Evolutionary conservation across 2,888 invertebrate species (phyloP).

Genomic region (Masnerella sp.): DNA sequence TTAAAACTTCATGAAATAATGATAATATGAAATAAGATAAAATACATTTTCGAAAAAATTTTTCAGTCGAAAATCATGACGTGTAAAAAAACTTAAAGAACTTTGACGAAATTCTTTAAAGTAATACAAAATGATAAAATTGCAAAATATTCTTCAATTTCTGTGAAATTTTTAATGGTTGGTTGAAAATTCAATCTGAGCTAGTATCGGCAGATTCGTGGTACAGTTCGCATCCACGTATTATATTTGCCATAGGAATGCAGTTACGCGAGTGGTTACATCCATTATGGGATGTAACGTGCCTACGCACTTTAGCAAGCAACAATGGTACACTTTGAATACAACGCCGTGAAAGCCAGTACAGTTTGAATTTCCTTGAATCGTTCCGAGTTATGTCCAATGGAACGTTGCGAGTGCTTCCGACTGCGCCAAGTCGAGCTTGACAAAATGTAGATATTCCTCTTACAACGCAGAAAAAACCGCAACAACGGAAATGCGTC

Average conservation of each 20-base stretch:
- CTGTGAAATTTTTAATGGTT: no score
- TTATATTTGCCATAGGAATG: slow-evolving; percentile 58
- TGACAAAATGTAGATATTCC: slow-evolving; percentile 41
- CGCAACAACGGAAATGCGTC: slow-evolving; percentile 4
- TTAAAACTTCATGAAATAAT: no score
- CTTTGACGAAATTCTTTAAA: no score
- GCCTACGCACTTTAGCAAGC: slow-evolving; percentile 61
- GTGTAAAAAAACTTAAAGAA: no score
- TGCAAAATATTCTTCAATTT: no score
- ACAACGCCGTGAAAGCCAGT: slow-evolving; percentile 51
- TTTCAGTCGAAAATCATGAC: no score
- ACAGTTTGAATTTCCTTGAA: slow-evolving; percentile 54
- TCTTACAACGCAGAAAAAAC: slow-evolving; percentile 5
- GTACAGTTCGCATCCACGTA: slow-evolving; percentile 35
- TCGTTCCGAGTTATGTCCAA: slow-evolving; percentile 53
- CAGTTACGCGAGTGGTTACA: slow-evolving; percentile 63
- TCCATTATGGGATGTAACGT: slow-evolving; percentile 59
- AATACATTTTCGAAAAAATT: no score
- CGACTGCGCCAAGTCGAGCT: slow-evolving; percentile 49
- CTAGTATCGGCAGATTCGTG: slow-evolving; percentile 21
- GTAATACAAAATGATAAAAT: no score
- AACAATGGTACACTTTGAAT: slow-evolving; percentile 60
- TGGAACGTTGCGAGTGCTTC: slow-evolving; percentile 47
- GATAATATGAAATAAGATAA: no score
- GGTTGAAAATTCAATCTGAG: slow-evolving; percentile 19